Conservation (phyloP, 2,113 vertebrate genomes). For the Pimephales promelas region DNA sequence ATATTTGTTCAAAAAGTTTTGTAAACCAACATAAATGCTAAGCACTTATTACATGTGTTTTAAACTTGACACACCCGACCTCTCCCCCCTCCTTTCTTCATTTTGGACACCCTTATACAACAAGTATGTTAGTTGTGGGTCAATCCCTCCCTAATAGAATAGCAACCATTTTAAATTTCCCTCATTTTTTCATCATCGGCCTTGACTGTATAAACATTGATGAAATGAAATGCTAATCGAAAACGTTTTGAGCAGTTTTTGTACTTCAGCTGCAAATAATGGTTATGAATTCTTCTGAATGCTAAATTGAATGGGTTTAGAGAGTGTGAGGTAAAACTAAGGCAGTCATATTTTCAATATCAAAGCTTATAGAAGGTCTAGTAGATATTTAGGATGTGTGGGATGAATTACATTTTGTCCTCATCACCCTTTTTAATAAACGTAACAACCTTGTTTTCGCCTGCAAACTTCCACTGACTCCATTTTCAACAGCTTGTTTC, state of each 20-base stretch:
- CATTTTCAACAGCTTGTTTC: conserved; percentile 32
- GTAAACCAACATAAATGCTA: background rate
- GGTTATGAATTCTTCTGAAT: background rate
- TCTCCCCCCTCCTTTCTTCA: too few species aligned
- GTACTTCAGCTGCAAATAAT: too few species aligned
- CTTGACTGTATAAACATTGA: background rate
- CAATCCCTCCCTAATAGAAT: too few species aligned
- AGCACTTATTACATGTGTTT: background rate
- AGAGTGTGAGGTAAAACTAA: background rate
- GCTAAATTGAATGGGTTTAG: background rate
- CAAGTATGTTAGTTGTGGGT: too few species aligned
- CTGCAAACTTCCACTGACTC: conserved; percentile 27
- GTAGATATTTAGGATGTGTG: conserved; percentile 23
- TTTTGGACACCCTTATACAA: too few species aligned
- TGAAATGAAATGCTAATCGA: background rate
- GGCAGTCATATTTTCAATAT: conserved; percentile 24
- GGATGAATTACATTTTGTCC: conserved; percentile 8
- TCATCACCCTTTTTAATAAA: conserved; percentile 32
- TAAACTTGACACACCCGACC: background rate
- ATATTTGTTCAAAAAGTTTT: background rate
- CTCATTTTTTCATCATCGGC: background rate
- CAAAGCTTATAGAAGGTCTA: conserved; percentile 7
- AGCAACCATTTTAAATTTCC: too few species aligned
- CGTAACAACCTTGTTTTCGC: conserved; percentile 19
- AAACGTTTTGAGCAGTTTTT: background rate